Base-by-base conservation (phyloP, 1,140 invertebrate genomes). In the Drosophila trapezifrons region DNA sequence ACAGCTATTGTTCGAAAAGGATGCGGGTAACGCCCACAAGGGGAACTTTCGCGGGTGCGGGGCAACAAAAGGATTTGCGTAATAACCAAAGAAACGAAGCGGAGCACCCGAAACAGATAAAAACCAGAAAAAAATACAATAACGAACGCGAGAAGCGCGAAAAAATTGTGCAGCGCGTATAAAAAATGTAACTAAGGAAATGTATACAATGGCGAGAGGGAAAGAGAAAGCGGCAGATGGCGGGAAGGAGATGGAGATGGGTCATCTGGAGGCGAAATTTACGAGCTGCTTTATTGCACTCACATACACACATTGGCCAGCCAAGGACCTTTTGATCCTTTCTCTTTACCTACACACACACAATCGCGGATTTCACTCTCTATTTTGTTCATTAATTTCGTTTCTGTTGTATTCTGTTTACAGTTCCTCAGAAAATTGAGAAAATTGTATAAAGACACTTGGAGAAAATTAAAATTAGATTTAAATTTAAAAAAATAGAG, bases 281-380 rank as follows among this genome's bases (percentile, higher is more conserved):
- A 87, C 83, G 78, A 86, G 78, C 71, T 82, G 82, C 76, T 86
- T 86, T 86, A 86, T 86, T 72, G 72, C 59, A 63, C 60, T 7
- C 56, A 42, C 15, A 51, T 47, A 56, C 35, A 37, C 12, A 37
- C 46, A n/a, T 62, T 25, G n/a, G 38, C 12, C 27, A 54, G 59
- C 2, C 17, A 20, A 40, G 63, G 40, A 54, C 15, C 35, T 18
- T 45, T 9, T 45, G 12, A 62, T 38, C 22, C 40, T 42, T 75
- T 60, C n/a, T n/a, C 32, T 18, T 20, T 20, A 35, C 6, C 12
- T 35, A 15, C 46, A 29, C 27, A 22, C 38, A 2, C 13, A 20
- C 27, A 35, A 15, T 27, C 6, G n/a, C 10, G 15, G 22, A 12
- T 13, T 65, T 52, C 12, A 20, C 17, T 52, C 13, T 45, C 2